Evolutionary conservation across 2,797 vertebrate genomes (phyloP), one percentile per base, ranked within the genome.

Genomic region (Oreochromis mossambicus): DNA sequence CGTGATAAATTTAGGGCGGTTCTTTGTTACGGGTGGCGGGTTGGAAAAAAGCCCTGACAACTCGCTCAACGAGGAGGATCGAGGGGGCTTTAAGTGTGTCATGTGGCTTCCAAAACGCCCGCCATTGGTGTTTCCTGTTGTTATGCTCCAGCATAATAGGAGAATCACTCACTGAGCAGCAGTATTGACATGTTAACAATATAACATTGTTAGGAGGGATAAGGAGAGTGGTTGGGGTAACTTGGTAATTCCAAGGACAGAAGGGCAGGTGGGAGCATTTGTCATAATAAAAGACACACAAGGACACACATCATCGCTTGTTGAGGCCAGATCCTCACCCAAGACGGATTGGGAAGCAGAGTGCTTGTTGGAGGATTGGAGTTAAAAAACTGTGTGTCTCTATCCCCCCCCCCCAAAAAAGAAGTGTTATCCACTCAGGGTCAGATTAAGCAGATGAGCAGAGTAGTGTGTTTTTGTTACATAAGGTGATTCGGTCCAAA

Each of bases 151-250:
- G 85, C 92, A 96, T 94, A 95, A 95, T 95, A 84, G 93, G 85
- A 50, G 90, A 93, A 94, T 96, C 92, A 83, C 83, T 95, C 93
- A 94, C 48, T 81, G 87, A 90, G 73, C 54, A 36, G 2, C 4
- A 81, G 88, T 94, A 95, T 95, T 95, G 95, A 94, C 95, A 93
- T 79, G 73, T 73, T 82, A 89, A 95, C 94, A 94, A 95, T 95
- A 88, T 83, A 91, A 94, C 93, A 93, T 92, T 93, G 92, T 92
- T 90, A 89, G 94, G 92, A 89, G 86, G 88, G 87, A 93, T 89
- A 90, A 94, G 88, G 58, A 92, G 81, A 92, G 78, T 55, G 88
- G 90, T 90, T 83, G 11, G 55, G 78, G 81, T 76, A 84, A 80
- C 75, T 66, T 80, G 46, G 82, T 84, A 68, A 78, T 79, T 61